A percentile compares a stretch with the other conserved stretches of the same genome.
These are phyloP conservation scores for Zaprionus nigranus DNA, from an alignment of 1,140 invertebrate species.

Conservation along the genomic window DNA sequence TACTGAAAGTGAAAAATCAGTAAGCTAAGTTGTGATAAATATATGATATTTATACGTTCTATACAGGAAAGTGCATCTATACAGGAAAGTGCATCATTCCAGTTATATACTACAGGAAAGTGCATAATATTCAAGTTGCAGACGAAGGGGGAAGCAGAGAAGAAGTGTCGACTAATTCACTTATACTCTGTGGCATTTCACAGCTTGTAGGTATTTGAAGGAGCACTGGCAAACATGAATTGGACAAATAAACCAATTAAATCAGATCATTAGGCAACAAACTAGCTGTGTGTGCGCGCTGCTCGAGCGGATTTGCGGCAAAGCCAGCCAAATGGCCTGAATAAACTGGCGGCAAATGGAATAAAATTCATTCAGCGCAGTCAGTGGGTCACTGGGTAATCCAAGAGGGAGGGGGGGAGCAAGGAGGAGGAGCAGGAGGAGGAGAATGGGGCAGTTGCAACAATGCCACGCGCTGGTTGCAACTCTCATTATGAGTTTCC, in stretches of 20 bases:
- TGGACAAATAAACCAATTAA: slow-evolving; percentile 49
- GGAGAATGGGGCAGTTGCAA: slow-evolving; percentile 15
- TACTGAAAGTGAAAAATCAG: too few relatives aligned
- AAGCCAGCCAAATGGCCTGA: slow-evolving; percentile 47
- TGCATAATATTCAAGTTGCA: background rate
- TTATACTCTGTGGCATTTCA: background rate
- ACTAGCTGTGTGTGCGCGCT: slow-evolving; percentile 3
- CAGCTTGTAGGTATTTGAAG: background rate
- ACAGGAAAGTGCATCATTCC: background rate
- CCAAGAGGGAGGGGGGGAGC: background rate
- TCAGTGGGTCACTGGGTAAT: slow-evolving; percentile 45
- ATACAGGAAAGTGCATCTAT: background rate
- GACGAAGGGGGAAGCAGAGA: background rate
- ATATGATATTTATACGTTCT: background rate
- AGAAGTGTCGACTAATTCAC: background rate
- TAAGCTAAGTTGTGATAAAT: too few relatives aligned
- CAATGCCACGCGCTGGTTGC: slow-evolving; percentile 22
- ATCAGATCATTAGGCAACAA: slow-evolving; percentile 63
- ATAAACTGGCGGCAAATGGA: slow-evolving; percentile 54
- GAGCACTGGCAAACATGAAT: slow-evolving; percentile 8
- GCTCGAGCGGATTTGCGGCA: slow-evolving; percentile 61
- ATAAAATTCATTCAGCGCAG: slow-evolving; percentile 34
- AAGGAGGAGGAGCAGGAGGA: background rate
- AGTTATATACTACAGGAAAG: too few relatives aligned
- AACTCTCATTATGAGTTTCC: slow-evolving; percentile 56